Percentiles rank a stretch among this genome's conserved stretches.
Evolutionary conservation across 2,888 invertebrate species (phyloP).

Genomic region (Apotomis turbidana): DNA sequence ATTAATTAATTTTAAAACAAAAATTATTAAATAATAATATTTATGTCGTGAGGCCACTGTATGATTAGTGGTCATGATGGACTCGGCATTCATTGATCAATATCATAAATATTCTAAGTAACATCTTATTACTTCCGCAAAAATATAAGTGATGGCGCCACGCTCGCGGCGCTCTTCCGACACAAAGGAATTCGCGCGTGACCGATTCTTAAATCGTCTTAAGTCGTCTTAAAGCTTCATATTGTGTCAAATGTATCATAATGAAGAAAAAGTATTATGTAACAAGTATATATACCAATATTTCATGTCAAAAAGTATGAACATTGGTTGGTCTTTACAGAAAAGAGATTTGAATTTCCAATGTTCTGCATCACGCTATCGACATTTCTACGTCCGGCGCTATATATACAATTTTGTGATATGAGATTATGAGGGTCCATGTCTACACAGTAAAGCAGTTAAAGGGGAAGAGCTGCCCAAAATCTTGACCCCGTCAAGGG

Average conservation of each 20-base stretch:
- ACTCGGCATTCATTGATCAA: too few species aligned
- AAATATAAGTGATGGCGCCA: slow-evolving; percentile 4
- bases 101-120: too few species aligned
- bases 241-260: too few species aligned
- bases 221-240: too few species aligned
- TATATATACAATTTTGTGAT: slow-evolving; percentile 4
- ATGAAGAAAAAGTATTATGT: not conserved
- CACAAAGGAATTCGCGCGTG: not conserved
- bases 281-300: too few species aligned
- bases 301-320: too few species aligned
- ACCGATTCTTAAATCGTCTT: not conserved
- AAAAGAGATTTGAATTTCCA: not conserved
- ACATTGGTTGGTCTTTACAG: too few species aligned
- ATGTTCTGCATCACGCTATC: slow-evolving; percentile 16
- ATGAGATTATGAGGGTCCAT: slow-evolving; percentile 4
- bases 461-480: slow-evolving; percentile 17
- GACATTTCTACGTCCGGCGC: not conserved
- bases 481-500: not conserved
- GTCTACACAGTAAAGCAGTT: slow-evolving; percentile 28
- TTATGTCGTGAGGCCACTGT: too few species aligned
- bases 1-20: too few species aligned
- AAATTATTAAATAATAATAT: too few species aligned
- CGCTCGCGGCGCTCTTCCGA: not conserved
- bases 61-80: too few species aligned
- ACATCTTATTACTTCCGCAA: not conserved